Percentiles rank a stretch among this genome's conserved stretches.
Conservation (phyloP, 1,140 invertebrate species). For the Orchestia grillus region DNA sequence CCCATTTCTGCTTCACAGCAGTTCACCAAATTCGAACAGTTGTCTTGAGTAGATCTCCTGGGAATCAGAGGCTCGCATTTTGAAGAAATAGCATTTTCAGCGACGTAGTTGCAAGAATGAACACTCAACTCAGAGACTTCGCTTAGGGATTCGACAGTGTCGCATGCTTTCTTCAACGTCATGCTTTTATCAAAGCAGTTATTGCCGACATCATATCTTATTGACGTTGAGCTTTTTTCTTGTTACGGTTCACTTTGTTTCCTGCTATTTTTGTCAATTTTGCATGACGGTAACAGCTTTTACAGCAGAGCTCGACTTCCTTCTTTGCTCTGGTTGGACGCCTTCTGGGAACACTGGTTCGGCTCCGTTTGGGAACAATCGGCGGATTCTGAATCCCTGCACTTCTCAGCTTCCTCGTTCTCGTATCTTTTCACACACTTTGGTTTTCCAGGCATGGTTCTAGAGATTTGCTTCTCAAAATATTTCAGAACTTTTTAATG, state of each 20-base stretch:
- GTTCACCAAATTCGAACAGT: neutral
- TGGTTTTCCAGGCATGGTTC: neutral
- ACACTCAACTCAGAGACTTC: constrained; percentile 10
- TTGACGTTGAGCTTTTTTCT: neutral
- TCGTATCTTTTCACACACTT: neutral
- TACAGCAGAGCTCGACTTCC: neutral
- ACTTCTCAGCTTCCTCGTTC: neutral
- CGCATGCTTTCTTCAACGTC: constrained; percentile 18
- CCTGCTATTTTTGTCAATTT: neutral
- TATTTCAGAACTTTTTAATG: neutral
- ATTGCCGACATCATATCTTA: neutral
- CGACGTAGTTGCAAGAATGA: neutral
- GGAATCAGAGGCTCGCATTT: constrained; percentile 1
- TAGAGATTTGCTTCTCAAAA: neutral
- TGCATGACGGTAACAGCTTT: neutral
- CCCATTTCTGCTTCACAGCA: neutral
- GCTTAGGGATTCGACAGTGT: neutral
- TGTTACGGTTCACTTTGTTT: neutral
- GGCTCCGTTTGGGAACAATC: neutral
- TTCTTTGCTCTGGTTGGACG: neutral
- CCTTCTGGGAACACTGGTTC: neutral
- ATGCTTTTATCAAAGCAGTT: neutral
- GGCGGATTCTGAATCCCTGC: neutral
- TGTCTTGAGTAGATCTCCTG: neutral
- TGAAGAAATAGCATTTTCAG: neutral